Evolutionary conservation across 2,797 vertebrate genomes (phyloP), one percentile per base, ranked within the genome.

Genomic region (Huso huso): DNA sequence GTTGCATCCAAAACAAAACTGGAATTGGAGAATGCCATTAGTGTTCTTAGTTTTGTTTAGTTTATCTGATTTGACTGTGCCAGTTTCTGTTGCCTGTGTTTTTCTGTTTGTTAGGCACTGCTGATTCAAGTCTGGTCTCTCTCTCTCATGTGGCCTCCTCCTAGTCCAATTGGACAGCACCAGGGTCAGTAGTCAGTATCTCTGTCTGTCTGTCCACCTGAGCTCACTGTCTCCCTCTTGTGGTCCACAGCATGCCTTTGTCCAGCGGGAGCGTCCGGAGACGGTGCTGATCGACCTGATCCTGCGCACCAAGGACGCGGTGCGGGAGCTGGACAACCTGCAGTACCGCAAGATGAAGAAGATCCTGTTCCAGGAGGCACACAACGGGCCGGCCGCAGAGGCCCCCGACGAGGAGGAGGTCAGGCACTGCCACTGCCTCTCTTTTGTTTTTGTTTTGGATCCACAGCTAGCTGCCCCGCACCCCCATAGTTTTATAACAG

Each of bases 321-420:
- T 99, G 76, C 91, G 97, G 77, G 97, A 99, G 72, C 87, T 99
- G 77, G 97, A 99, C 89, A 99, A 99, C 87, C 89, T 99, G 72
- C 96, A 99, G 82, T 99, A 96, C 83, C 94, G 96, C 74, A 99
- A 99, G 82, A 97, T 99, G 97, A 99, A 99, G 85, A 99, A 99
- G 82, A 91, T 99, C 69, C 93, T 99, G 80, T 99, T 99, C 84
- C 96, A 98, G 72, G 96, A 99, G 90, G 93, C 94, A 3, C 95
- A 93, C 82, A 99, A 99, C 48, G 96, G 96, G 65, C 95, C 95
- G 63, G 85, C 93, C 55, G 92, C 91, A 0, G 97, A 99, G 86
- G 89, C 90, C 66, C 94, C 93, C 78, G 96, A 99, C 53, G 97
- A 98, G 74, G 96, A 99, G 69, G 97, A 99, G 96, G 97, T 99